Conservation (phyloP, 2,113 vertebrate genomes). For the Dasyprocta punctata region DNA sequence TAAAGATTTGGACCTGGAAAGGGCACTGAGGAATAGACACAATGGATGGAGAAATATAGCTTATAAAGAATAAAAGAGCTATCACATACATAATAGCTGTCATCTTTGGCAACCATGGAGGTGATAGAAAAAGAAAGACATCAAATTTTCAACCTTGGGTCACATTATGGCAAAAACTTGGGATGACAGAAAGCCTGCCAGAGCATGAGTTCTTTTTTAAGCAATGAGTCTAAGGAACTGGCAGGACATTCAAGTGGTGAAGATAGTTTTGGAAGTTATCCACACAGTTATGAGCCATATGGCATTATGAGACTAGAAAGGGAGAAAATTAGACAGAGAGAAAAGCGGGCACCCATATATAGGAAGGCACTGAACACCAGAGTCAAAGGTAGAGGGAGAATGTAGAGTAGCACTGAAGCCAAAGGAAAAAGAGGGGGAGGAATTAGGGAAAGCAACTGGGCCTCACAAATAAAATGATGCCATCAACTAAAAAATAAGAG, state of each 20-base stretch:
- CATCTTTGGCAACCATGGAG: background rate
- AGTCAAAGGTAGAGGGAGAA: background rate
- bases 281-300: constrained; percentile 65
- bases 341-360: constrained; percentile 5
- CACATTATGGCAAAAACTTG: constrained; percentile 20
- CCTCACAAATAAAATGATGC: background rate
- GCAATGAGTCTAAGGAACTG: constrained; percentile 60
- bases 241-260: constrained; percentile 60
- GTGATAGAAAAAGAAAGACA: constrained; percentile 28
- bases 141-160: constrained; percentile 50
- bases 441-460: background rate
- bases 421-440: background rate
- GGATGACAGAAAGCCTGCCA: constrained; percentile 57
- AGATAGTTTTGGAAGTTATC: constrained; percentile 71
- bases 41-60: background rate
- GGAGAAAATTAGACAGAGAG: constrained; percentile 57
- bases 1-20: background rate
- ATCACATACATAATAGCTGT: background rate
- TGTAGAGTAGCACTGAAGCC: background rate
- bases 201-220: constrained; percentile 61
- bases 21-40: background rate
- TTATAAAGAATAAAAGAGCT: background rate
- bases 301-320: constrained; percentile 46
- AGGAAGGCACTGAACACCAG: background rate
- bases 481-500: background rate